These are phyloP conservation scores for Dusona sp. DNA, from an alignment of 2,888 invertebrate species.

Conservation along the genomic window DNA sequence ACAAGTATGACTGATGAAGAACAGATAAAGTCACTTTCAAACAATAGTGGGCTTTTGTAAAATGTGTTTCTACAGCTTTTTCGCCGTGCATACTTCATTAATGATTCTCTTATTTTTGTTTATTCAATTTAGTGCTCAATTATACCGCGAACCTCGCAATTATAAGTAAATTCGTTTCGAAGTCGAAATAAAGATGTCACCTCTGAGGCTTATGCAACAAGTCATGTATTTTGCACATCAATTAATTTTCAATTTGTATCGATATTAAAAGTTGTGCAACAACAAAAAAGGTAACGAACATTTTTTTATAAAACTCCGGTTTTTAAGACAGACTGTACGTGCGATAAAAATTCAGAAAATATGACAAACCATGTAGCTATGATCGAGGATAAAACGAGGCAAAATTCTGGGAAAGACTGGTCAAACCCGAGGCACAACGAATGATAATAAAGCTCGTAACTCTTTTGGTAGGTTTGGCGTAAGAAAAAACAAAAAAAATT, in stretches of 20 bases:
- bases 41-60: background rate
- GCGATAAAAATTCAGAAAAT: background rate
- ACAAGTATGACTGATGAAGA: background rate
- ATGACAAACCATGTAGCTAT: background rate
- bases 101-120: background rate
- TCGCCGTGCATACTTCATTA: background rate
- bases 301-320: background rate
- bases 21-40: background rate
- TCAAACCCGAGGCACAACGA: background rate
- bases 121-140: background rate
- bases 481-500: slow-evolving; percentile 60
- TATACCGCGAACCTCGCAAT: background rate
- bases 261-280: background rate
- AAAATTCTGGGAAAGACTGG: slow-evolving; percentile 23
- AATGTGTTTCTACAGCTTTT: slow-evolving; percentile 1
- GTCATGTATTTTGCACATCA: background rate
- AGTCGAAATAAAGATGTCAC: background rate
- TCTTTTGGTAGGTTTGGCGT: background rate
- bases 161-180: background rate
- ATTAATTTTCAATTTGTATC: background rate
- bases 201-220: background rate
- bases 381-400: background rate
- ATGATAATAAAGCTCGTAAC: slow-evolving; percentile 25
- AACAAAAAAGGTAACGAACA: background rate
- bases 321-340: background rate